Conservation (phyloP, 2,888 invertebrate species). For the Augiades crinisus region DNA sequence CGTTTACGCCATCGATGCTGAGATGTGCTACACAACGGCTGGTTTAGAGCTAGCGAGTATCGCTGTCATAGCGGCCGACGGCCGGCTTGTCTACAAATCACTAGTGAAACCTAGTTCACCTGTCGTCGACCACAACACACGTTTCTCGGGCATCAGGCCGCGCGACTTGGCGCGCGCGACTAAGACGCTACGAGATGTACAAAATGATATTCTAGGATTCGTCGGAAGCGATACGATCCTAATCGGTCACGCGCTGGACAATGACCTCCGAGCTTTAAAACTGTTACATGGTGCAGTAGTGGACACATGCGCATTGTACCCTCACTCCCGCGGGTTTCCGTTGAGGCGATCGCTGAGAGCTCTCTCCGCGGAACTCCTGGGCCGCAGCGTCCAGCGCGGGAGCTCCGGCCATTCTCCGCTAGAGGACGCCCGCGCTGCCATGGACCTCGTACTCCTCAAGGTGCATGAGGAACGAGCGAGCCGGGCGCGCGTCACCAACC, state of each 20-base stretch:
- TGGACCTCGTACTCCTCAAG: slow-evolving; percentile 93
- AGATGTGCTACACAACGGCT: slow-evolving; percentile 96
- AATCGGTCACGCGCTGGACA: slow-evolving; percentile 97
- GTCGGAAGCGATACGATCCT: slow-evolving; percentile 92
- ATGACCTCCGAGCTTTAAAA: slow-evolving; percentile 93
- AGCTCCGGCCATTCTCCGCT: slow-evolving; percentile 92
- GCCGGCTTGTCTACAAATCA: slow-evolving; percentile 90
- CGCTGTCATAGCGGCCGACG: slow-evolving; percentile 89
- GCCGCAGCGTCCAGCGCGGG: slow-evolving; percentile 90
- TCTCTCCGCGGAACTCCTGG: slow-evolving; percentile 86
- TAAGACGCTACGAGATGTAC: slow-evolving; percentile 89
- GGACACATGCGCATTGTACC: slow-evolving; percentile 94
- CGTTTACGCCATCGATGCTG: slow-evolving; percentile 95
- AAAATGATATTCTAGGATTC: slow-evolving; percentile 91
- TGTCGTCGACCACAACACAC: slow-evolving; percentile 96
- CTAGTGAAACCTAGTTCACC: slow-evolving; percentile 90
- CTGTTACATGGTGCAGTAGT: slow-evolving; percentile 92
- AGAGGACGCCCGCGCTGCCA: slow-evolving; percentile 95
- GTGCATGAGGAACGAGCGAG: slow-evolving; percentile 69
- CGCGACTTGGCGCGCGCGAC: slow-evolving; percentile 81
- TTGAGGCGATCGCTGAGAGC: slow-evolving; percentile 91
- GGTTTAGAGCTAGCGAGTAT: slow-evolving; percentile 95
- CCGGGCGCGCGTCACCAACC: slow-evolving; percentile 46
- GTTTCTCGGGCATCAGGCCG: slow-evolving; percentile 94
- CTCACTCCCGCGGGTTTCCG: slow-evolving; percentile 92